phyloP scores from a whole-genome alignment of 53 echinoderm and acorn worm genomes.

The Apostichopus leukothele region DNA sequence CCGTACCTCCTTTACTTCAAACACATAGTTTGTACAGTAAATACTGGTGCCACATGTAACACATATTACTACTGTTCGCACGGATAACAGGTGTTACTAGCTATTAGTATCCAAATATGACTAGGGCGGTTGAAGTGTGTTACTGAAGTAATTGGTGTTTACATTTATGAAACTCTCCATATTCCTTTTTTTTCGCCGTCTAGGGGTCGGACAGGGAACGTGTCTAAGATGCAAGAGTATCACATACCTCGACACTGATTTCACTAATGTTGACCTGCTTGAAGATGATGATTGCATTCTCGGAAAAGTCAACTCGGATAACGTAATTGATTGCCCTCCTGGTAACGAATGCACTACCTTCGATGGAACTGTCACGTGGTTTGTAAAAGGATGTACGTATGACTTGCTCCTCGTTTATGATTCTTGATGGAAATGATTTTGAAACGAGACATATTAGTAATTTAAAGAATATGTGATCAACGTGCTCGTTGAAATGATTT shows the following conservation, averaged over 20 bases:
- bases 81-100: no score
- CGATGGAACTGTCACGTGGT: slow-evolving; percentile 25
- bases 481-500: not conserved
- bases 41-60: no score
- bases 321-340: not conserved
- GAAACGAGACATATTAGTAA: not conserved
- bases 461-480: no score
- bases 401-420: not conserved
- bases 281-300: slow-evolving; percentile 24
- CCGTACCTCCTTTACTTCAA: no score
- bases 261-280: not conserved
- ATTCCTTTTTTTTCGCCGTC: no score
- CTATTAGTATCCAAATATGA: no score
- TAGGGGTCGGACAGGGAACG: not conserved
- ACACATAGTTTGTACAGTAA: no score
- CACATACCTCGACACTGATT: slow-evolving; percentile 33
- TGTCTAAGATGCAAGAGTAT: slow-evolving; percentile 6
- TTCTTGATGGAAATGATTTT: not conserved
- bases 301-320: not conserved
- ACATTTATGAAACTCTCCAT: no score
- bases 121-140: no score
- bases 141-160: no score
- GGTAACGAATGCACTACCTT: not conserved
- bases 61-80: no score
- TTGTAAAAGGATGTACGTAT: slow-evolving; percentile 23